These are phyloP conservation scores for Peromyscus maniculatus DNA, from an alignment of 2,113 vertebrate species.

Conservation along the genomic window DNA sequence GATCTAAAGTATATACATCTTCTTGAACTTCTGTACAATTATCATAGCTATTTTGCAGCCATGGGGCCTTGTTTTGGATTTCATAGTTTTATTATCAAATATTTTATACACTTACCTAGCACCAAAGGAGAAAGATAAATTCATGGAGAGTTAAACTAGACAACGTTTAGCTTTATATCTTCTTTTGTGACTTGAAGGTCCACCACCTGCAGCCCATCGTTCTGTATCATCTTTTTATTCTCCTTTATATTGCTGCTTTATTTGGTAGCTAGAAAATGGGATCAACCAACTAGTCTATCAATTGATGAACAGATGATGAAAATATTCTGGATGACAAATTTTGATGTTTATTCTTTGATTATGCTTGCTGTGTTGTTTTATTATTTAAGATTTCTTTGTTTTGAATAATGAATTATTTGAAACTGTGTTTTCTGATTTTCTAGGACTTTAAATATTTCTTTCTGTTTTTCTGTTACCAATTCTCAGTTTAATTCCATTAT, in stretches of 20 bases:
- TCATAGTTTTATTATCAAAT: not conserved
- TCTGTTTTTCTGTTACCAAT: conserved; percentile 4
- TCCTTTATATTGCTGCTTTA: not conserved
- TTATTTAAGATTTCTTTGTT: conserved; percentile 2
- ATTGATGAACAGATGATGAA: not conserved
- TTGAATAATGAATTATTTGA: not conserved
- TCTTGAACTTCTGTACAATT: not conserved
- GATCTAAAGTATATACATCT: too few relatives aligned
- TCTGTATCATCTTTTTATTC: not conserved
- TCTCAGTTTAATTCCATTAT: conserved; percentile 39
- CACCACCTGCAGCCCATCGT: not conserved
- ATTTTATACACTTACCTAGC: not conserved
- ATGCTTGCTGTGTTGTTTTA: not conserved
- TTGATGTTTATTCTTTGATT: not conserved
- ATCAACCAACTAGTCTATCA: not conserved
- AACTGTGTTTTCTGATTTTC: not conserved
- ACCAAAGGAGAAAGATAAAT: not conserved
- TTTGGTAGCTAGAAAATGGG: not conserved
- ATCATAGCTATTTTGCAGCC: not conserved
- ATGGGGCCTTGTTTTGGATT: too few relatives aligned
- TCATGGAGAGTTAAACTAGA: not conserved
- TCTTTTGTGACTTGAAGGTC: not conserved
- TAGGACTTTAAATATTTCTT: not conserved
- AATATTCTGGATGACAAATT: not conserved
- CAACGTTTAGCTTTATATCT: not conserved